These are phyloP conservation scores for Gopherus flavomarginatus DNA, from an alignment of 2,113 vertebrate species.

Conservation along the genomic window DNA sequence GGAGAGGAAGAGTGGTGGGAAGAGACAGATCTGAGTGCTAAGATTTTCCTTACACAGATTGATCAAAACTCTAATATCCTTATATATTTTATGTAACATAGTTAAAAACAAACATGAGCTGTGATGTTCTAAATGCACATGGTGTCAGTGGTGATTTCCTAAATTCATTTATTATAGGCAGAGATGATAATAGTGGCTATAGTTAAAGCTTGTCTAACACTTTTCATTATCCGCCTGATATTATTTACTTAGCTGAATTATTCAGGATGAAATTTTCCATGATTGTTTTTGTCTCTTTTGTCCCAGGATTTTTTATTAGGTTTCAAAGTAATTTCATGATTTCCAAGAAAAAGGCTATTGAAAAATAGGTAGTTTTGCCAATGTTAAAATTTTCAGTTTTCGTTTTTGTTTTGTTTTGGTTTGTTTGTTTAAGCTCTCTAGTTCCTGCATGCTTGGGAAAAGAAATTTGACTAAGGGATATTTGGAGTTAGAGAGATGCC, in stretches of 20 bases:
- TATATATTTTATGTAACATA: not conserved
- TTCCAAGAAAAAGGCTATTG: not conserved
- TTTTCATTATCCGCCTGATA: not conserved
- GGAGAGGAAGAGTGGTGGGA: not conserved
- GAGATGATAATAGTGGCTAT: not conserved
- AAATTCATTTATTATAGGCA: not conserved
- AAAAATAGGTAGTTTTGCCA: not conserved
- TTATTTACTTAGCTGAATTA: not conserved
- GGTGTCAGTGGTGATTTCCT: not conserved
- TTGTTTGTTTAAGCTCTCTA: not conserved
- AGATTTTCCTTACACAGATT: not conserved
- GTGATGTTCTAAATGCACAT: not conserved
- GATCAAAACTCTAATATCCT: not conserved
- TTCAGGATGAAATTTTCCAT: not conserved
- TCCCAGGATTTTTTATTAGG: not conserved
- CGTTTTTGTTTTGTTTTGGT: too few relatives aligned
- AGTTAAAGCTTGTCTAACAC: not conserved
- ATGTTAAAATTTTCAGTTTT: not conserved
- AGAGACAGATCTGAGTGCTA: not conserved
- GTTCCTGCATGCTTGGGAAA: not conserved
- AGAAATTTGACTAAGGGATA: not conserved
- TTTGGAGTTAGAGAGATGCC: not conserved
- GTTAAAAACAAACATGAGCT: not conserved
- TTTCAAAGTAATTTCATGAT: not conserved
- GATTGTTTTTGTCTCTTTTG: not conserved